Conservation (phyloP, 2,113 vertebrate genomes). For the Caracal caracal region DNA sequence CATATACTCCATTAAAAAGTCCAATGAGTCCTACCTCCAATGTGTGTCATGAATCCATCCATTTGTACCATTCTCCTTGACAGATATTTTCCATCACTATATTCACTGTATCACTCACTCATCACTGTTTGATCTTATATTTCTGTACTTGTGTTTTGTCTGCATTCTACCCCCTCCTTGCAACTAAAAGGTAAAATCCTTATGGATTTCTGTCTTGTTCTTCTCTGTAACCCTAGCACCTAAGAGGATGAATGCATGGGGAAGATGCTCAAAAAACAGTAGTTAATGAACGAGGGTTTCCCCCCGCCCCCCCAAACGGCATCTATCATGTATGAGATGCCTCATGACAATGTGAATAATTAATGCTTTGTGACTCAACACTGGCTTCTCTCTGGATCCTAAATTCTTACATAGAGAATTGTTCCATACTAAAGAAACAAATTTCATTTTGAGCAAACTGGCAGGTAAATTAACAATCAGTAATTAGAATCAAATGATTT, state of each 20-base stretch:
- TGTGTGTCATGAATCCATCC: not conserved
- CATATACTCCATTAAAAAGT: not conserved
- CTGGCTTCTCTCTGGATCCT: not conserved
- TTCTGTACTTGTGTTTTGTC: not conserved
- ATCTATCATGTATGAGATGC: not conserved
- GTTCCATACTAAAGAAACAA: not conserved
- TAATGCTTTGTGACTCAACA: not conserved
- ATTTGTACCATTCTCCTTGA: not conserved
- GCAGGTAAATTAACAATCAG: not conserved
- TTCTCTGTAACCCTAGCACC: not conserved
- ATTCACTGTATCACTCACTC: not conserved
- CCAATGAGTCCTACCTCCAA: not conserved
- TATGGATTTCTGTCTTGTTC: not conserved
- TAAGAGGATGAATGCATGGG: not conserved
- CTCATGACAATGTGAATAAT: not conserved
- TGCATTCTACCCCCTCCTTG: not conserved
- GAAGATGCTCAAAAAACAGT: not conserved
- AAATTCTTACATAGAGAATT: slow-evolving; percentile 8
- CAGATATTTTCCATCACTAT: not conserved
- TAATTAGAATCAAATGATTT: not conserved
- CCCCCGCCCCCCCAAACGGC: not conserved
- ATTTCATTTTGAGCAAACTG: not conserved
- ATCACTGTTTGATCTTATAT: not conserved
- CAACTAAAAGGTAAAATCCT: not conserved
- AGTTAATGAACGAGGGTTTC: not conserved